A percentile compares a stretch with the other conserved stretches of the same genome.
Conservation (phyloP, 2,888 invertebrate genomes). For the Rhagonycha lutea region DNA sequence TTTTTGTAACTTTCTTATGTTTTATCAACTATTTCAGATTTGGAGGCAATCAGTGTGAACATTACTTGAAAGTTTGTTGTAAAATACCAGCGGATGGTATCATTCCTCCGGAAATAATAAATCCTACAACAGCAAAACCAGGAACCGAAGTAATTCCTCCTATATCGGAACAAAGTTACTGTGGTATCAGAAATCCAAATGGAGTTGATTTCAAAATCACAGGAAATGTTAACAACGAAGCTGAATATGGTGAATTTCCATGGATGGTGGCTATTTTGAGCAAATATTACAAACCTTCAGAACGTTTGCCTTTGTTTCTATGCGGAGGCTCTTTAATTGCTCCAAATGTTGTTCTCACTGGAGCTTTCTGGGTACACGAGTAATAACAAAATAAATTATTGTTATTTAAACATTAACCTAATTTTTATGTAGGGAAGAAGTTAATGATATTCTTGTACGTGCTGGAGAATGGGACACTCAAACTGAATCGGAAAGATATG, state of each 20-base stretch:
- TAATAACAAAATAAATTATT: slow-evolving; percentile 44
- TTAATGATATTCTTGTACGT: slow-evolving; percentile 56
- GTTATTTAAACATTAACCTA: neutral
- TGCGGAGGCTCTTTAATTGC: slow-evolving; percentile 85
- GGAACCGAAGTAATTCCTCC: slow-evolving; percentile 38
- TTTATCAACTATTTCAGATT: slow-evolving; percentile 51
- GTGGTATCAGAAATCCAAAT: slow-evolving; percentile 63
- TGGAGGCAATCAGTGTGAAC: slow-evolving; percentile 64
- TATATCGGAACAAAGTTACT: slow-evolving; percentile 53
- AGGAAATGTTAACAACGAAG: slow-evolving; percentile 65
- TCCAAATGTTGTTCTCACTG: slow-evolving; percentile 76
- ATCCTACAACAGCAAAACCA: slow-evolving; percentile 20
- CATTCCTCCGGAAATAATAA: slow-evolving; percentile 29
- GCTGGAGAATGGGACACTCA: slow-evolving; percentile 88
- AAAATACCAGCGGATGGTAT: slow-evolving; percentile 48
- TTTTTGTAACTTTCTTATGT: neutral
- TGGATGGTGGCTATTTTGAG: slow-evolving; percentile 80
- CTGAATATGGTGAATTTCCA: slow-evolving; percentile 82
- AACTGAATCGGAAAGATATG: slow-evolving; percentile 69
- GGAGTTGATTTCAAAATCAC: slow-evolving; percentile 63
- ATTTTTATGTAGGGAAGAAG: slow-evolving; percentile 21
- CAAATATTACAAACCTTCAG: slow-evolving; percentile 42
- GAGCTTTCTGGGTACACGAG: slow-evolving; percentile 72
- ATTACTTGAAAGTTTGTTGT: slow-evolving; percentile 79
- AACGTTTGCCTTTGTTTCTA: slow-evolving; percentile 54